Conservation (phyloP, 2,888 invertebrate species). For the Pinctada fucata region DNA sequence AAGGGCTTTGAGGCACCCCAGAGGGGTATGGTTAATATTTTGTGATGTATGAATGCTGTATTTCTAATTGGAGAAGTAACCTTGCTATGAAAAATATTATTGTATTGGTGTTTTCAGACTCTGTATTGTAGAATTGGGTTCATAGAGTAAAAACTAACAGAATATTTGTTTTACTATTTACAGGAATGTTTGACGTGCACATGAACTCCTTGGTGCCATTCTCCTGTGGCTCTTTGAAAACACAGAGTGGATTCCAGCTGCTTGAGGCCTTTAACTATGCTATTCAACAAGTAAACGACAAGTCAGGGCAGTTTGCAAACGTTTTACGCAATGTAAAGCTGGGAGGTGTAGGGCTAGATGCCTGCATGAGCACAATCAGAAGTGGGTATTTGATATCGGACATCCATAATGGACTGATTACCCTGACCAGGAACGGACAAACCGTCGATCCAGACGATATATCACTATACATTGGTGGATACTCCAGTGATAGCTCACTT, state of each 20-base stretch:
- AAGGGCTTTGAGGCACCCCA: no score
- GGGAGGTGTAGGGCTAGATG: slow-evolving; percentile 71
- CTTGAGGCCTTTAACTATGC: slow-evolving; percentile 74
- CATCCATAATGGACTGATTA: slow-evolving; percentile 64
- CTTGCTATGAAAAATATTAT: no score
- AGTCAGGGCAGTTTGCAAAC: slow-evolving; percentile 66
- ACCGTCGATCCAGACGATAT: slow-evolving; percentile 62
- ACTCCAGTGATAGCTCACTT: slow-evolving; percentile 62
- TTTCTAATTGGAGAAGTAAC: no score
- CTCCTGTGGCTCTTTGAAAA: slow-evolving; percentile 69
- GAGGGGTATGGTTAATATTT: no score
- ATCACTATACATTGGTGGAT: slow-evolving; percentile 67
- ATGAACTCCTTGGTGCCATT: slow-evolving; percentile 59
- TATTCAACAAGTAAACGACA: slow-evolving; percentile 66
- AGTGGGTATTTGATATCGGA: slow-evolving; percentile 72
- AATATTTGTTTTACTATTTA: background rate
- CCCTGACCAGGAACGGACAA: slow-evolving; percentile 53
- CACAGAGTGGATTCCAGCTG: slow-evolving; percentile 69
- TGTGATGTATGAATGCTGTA: no score
- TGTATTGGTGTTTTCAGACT: no score
- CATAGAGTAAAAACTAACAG: no score
- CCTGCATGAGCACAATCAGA: slow-evolving; percentile 67
- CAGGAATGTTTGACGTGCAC: slow-evolving; percentile 74
- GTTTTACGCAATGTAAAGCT: slow-evolving; percentile 64
- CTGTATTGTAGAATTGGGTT: no score